Base-by-base conservation (phyloP, 2,797 vertebrate species). In the Brachyalestes nurse region DNA sequence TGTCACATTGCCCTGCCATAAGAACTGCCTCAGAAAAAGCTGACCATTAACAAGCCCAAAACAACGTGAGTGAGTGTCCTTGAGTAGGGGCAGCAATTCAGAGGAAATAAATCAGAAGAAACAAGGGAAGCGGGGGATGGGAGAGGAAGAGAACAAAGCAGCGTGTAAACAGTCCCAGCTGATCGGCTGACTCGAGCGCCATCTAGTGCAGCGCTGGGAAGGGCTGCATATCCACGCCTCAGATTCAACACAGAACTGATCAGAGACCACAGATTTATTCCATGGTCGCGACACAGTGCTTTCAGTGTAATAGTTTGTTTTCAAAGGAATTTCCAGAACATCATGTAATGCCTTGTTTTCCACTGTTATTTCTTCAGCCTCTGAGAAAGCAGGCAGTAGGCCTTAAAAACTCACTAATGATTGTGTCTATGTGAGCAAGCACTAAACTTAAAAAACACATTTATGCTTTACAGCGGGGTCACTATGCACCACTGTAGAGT, bases 81-180 rank as follows among this genome's bases (percentile, higher is more conserved):
- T 66, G 21, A 62, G 23, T 23, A 64, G 58, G 40, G n/a, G 21
- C 1, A 60, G 42, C n/a, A 73, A 40, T 23, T 51, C 23, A 8
- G 71, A 73, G 71, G 49, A 79, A 80, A 73, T n/a, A 65, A 66
- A 66, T 57, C 17, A 64, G 60, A 62, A 72, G 77, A 77, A 64
- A 45, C 47, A 19, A 73, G 76, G 64, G 78, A 80, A 80, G 78
- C 61, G 49, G 61, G 78, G 70, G 78, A 60, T 14, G 53, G 40
- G 64, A 75, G 34, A 71, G 25, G 69, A 45, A 70, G 58, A 49
- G 40, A 55, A 28, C 61, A 17, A n/a, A 55, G 45, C 40, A 25
- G 13, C 51, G 16, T 25, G 61, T 49, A 72, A 66, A 66, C 70
- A 64, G 6, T 8, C 13, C 7, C 47, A 60, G 61, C 38, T 16